phyloP scores from a whole-genome alignment of 2,888 invertebrate species.

The Acanthacorydalis orientalis region DNA sequence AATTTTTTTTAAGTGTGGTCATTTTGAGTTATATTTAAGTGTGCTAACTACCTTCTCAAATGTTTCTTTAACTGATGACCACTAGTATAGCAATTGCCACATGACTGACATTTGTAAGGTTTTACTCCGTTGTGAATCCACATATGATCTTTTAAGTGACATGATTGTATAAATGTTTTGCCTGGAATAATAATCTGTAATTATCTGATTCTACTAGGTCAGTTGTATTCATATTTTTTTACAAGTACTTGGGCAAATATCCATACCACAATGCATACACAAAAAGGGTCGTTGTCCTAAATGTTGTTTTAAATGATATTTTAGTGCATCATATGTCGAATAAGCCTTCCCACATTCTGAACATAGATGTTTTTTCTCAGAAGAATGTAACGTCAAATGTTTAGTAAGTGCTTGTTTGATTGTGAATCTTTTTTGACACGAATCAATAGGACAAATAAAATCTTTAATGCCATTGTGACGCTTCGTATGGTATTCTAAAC shows the following conservation, averaged over 20 bases:
- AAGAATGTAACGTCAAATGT: background rate
- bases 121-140: conserved; percentile 1
- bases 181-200: background rate
- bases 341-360: background rate
- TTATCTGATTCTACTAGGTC: background rate
- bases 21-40: too few relatives aligned
- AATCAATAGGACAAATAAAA: background rate
- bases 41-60: background rate
- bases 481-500: background rate
- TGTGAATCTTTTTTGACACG: background rate
- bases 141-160: background rate
- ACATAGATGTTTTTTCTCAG: background rate
- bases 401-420: background rate
- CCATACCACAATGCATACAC: background rate
- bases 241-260: too few relatives aligned
- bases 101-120: background rate
- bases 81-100: background rate
- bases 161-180: background rate
- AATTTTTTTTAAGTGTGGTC: too few relatives aligned
- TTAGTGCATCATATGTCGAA: background rate
- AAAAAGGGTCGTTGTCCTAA: background rate
- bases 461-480: background rate
- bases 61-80: background rate
- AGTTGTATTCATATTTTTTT: too few relatives aligned
- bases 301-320: background rate